A percentile compares a stretch with the other conserved stretches of the same genome.
Evolutionary conservation across 2,888 invertebrate genomes (phyloP).

Genomic region (Crioceris asparagi): DNA sequence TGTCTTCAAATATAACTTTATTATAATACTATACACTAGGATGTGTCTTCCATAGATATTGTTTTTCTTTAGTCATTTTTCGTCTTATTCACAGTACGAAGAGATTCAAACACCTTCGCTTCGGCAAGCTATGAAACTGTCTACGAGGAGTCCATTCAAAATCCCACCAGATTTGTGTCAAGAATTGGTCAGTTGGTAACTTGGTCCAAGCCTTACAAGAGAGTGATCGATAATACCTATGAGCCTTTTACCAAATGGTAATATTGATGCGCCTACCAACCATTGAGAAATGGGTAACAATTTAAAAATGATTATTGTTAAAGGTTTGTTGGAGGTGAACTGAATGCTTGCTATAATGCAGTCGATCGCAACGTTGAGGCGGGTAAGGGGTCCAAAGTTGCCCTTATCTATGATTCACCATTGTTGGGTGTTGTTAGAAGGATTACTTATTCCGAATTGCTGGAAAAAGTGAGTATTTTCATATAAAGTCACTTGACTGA

Average conservation of each 20-base stretch:
- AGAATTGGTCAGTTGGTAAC: constrained; percentile 60
- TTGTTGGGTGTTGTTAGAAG: constrained; percentile 64
- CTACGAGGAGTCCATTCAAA: constrained; percentile 56
- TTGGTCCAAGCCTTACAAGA: constrained; percentile 79
- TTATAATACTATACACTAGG: too few relatives aligned
- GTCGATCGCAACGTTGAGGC: constrained; percentile 78
- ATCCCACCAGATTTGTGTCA: constrained; percentile 79
- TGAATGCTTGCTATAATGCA: constrained; percentile 90
- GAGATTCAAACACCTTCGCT: constrained; percentile 30
- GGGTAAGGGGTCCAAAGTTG: constrained; percentile 67
- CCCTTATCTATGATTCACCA: constrained; percentile 86
- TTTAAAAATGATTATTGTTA: constrained; percentile 7
- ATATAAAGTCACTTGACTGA: too few relatives aligned
- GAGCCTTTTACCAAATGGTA: constrained; percentile 88
- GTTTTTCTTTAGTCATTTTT: too few relatives aligned
- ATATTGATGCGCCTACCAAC: constrained; percentile 13
- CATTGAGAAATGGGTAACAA: too few relatives aligned
- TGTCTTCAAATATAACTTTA: too few relatives aligned
- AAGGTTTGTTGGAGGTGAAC: constrained; percentile 81
- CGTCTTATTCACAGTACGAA: constrained; percentile 13
- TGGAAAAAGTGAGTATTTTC: constrained; percentile 54
- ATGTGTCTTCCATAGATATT: too few relatives aligned
- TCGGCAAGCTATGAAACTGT: constrained; percentile 51
- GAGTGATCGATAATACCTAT: constrained; percentile 71
- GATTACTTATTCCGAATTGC: constrained; percentile 72